Percentiles rank a stretch among this genome's conserved stretches.
Conservation (phyloP, 1,140 invertebrate genomes). For the Nomia melanderi region DNA sequence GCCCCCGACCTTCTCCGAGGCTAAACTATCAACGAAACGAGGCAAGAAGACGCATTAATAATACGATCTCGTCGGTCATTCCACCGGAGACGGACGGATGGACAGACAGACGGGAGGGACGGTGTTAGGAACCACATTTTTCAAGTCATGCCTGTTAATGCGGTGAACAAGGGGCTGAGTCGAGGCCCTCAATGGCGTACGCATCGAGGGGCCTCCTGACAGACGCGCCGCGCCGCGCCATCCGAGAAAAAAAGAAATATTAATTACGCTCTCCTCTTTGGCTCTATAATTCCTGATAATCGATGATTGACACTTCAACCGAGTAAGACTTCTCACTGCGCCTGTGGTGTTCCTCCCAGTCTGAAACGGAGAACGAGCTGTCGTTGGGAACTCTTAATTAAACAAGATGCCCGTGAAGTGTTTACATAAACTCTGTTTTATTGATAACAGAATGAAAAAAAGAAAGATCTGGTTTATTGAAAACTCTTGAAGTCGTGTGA, state of each 20-base stretch:
- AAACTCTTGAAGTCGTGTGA: too few relatives aligned
- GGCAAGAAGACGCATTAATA: constrained; percentile 72
- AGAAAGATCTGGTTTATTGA: too few relatives aligned
- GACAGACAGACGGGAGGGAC: constrained; percentile 64
- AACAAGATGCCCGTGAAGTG: background rate
- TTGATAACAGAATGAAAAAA: too few relatives aligned
- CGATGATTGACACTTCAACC: constrained; percentile 18
- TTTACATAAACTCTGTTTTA: background rate
- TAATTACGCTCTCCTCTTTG: constrained; percentile 47
- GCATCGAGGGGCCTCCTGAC: constrained; percentile 56
- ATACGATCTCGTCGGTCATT: constrained; percentile 69
- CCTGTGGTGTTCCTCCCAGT: background rate
- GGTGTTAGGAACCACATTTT: constrained; percentile 78
- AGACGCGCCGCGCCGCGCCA: background rate
- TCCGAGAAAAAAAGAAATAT: constrained; percentile 43
- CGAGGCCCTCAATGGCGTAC: constrained; percentile 63
- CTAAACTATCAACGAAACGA: constrained; percentile 69
- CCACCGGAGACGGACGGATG: constrained; percentile 60
- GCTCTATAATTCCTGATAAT: constrained; percentile 47
- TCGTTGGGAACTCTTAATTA: background rate
- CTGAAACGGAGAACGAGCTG: background rate
- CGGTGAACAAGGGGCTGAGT: constrained; percentile 69
- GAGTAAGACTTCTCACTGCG: background rate
- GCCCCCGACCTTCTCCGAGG: constrained; percentile 14
- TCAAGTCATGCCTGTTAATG: constrained; percentile 79